These are phyloP conservation scores for Sesamia nonagrioides DNA, from an alignment of 1,140 invertebrate genomes.

Conservation along the genomic window DNA sequence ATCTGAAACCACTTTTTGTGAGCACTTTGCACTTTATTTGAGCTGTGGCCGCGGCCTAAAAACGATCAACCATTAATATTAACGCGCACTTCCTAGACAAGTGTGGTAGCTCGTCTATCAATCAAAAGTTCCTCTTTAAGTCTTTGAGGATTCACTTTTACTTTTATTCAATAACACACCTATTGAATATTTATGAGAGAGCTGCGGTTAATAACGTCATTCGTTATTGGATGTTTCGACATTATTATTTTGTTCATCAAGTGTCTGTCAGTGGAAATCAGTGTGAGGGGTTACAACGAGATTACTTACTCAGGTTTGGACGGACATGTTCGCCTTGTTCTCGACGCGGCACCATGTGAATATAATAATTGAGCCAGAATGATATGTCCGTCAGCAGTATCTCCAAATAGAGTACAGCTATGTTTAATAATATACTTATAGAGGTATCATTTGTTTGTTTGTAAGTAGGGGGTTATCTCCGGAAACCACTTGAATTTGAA, in stretches of 20 bases:
- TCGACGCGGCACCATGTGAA: constrained; percentile 47
- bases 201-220: constrained; percentile 67
- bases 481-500: too few relatives aligned
- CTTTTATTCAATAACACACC: constrained; percentile 80
- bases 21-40: constrained; percentile 16
- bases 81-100: constrained; percentile 70
- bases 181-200: constrained; percentile 76
- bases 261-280: constrained; percentile 58
- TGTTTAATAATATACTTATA: background rate
- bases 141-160: constrained; percentile 78
- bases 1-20: constrained; percentile 35
- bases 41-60: background rate
- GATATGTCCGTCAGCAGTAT: constrained; percentile 15
- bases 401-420: background rate
- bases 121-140: constrained; percentile 58
- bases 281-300: constrained; percentile 61
- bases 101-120: constrained; percentile 58
- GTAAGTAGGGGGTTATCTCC: too few relatives aligned
- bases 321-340: constrained; percentile 62
- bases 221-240: constrained; percentile 70
- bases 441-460: too few relatives aligned
- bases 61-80: constrained; percentile 65
- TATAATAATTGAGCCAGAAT: constrained; percentile 23
- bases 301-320: constrained; percentile 69
- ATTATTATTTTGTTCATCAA: constrained; percentile 65